Evolutionary conservation across 2,888 invertebrate genomes (phyloP), one percentile per base, ranked within the genome.

Genomic region (Lacanobia wlatinum): DNA sequence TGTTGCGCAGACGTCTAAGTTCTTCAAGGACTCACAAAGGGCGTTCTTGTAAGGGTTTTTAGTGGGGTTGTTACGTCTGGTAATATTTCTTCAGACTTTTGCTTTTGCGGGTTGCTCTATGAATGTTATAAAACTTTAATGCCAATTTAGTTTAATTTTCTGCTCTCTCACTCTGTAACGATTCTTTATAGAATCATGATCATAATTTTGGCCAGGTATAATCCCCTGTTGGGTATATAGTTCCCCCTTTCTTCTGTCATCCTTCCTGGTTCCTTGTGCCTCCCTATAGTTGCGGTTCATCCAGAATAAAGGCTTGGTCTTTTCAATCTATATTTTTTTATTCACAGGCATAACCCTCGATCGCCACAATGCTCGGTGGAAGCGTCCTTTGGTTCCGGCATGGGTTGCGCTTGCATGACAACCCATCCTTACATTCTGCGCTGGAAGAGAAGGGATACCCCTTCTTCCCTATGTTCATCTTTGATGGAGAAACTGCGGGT

Each of bases 401-500:
- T 88, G 98, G 97, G 0, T 92, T 98, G 62, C 96, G 98, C 8
- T 92, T 98, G 2, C 97, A 98, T 86, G 98, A 98, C 92, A 97
- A 97, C 92, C 97, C 98, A 0, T 96, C 98, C 0, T 89, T 98
- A 43, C 90, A 96, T 52, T 95, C 96, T 38, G 97, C 97, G 0
- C 70, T 97, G 7, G 91, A 93, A 70, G 92, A 95, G 63, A 88
- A 76, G 62, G 85, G 55, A 2, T 83, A 73, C n/a, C 94, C 95
- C 0, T 94, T 98, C 85, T 97, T 97, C 83, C 97, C 97, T 0
- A 86, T 98, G 2, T 98, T 97, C 88, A 97, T 98, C 83, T 98
- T 98, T 88, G 98, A 98, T 91, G 98, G 97, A n/a, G 97, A 97
- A 90, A 97, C 97, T 80, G 97, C 97, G 84, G 97, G 98, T 97